Percentiles rank a stretch among this genome's conserved stretches.
Conservation (phyloP, 2,113 vertebrate species). For the Pitta sordida region DNA sequence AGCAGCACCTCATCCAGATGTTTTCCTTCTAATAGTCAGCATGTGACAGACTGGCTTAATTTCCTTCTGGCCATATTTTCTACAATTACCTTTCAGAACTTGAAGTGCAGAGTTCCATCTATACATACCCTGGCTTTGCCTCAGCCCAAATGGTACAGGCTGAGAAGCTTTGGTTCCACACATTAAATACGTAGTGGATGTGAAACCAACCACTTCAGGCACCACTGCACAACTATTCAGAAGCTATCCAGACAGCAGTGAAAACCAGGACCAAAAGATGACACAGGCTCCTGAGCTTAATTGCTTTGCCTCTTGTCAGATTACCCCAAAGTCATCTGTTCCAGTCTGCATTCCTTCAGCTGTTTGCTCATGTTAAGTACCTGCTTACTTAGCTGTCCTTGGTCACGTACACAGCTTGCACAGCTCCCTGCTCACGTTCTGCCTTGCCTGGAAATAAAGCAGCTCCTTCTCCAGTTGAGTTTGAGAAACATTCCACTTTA, state of each 20-base stretch:
- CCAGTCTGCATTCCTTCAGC: conserved; percentile 17
- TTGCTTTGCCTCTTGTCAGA: neutral
- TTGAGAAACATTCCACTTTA: neutral
- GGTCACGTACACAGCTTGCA: conserved; percentile 20
- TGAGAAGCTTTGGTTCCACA: neutral
- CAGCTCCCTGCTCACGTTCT: neutral
- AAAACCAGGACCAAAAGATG: neutral
- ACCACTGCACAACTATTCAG: neutral
- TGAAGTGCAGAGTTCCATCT: neutral
- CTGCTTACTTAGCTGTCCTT: conserved; percentile 41
- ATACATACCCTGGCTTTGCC: neutral
- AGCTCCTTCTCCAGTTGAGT: neutral
- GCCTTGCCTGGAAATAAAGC: neutral
- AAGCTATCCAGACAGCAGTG: neutral
- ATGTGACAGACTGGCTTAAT: neutral
- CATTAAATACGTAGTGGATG: neutral
- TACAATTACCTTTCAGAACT: neutral
- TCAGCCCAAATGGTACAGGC: fast-evolving
- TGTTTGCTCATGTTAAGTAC: conserved; percentile 32
- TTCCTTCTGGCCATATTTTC: neutral
- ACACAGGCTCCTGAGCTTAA: neutral
- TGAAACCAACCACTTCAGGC: neutral
- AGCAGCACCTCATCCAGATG: neutral
- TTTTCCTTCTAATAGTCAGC: neutral
- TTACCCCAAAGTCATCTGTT: conserved; percentile 9